Evolutionary conservation across 1,140 invertebrate species (phyloP).

Genomic region (Zaprionus ornatus): DNA sequence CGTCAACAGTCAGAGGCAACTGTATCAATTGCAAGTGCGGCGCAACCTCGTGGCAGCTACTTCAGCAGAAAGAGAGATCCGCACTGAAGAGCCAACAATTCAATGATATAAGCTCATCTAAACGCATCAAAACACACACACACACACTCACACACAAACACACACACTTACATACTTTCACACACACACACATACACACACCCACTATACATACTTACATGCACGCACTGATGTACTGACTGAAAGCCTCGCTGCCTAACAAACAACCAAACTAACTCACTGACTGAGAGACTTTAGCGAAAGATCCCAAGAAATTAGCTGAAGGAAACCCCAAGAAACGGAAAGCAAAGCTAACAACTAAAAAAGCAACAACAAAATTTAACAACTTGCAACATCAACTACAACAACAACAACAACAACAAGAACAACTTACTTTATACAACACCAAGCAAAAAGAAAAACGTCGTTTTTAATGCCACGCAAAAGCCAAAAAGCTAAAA

Average conservation of each 20-base stretch:
- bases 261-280: conserved; percentile 76
- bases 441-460: conserved; percentile 3
- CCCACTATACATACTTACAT: conserved; percentile 13
- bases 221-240: conserved; percentile 77
- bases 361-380: conserved; percentile 40
- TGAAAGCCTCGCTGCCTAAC: conserved; percentile 78
- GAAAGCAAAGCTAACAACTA: conserved; percentile 30
- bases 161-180: not conserved
- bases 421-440: conserved; percentile 76
- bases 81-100: not conserved
- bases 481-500: conserved; percentile 29
- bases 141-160: conserved; percentile 21
- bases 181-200: not conserved
- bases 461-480: conserved; percentile 36
- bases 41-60: too few relatives aligned
- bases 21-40: too few relatives aligned
- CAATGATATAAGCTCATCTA: not conserved
- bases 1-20: conserved; percentile 33
- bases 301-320: conserved; percentile 31
- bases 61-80: not conserved
- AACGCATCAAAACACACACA: conserved; percentile 2
- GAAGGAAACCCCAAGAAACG: conserved; percentile 1
- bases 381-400: conserved; percentile 40
- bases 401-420: conserved; percentile 34
- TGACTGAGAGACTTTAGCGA: conserved; percentile 64